Evolutionary conservation across 2,797 vertebrate genomes (phyloP).

Genomic region (Fringilla coelebs): DNA sequence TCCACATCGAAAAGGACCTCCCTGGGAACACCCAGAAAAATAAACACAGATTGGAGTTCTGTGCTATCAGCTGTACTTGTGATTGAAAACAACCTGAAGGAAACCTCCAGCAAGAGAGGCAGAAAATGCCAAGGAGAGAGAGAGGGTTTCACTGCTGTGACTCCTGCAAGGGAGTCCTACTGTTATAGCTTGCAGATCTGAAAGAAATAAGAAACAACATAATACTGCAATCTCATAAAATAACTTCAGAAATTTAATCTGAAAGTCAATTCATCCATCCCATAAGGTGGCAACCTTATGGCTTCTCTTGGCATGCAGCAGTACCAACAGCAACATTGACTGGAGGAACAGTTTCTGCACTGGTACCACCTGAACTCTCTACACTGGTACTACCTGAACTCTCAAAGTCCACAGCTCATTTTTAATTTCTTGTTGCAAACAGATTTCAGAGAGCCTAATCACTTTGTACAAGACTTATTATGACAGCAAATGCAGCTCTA

Average conservation of each 20-base stretch:
- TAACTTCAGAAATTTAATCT: background rate
- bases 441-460: background rate
- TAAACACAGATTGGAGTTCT: background rate
- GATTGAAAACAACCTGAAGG: background rate
- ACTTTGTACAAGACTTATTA: background rate
- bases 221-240: background rate
- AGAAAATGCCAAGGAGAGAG: background rate
- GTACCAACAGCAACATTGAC: background rate
- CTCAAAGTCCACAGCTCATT: background rate
- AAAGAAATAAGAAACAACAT: background rate
- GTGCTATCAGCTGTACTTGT: background rate
- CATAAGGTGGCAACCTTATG: background rate
- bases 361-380: background rate
- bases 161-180: background rate
- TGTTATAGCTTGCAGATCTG: background rate
- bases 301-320: background rate
- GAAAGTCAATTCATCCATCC: background rate
- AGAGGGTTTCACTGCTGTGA: accelerated
- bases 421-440: background rate
- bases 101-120: background rate
- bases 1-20: background rate
- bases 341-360: background rate
- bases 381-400: too few relatives aligned
- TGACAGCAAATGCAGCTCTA: background rate
- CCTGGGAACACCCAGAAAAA: background rate